A percentile compares a stretch with the other conserved stretches of the same genome.
phyloP scores from a whole-genome alignment of 1,140 invertebrate genomes.

The Calosoma granatense region DNA sequence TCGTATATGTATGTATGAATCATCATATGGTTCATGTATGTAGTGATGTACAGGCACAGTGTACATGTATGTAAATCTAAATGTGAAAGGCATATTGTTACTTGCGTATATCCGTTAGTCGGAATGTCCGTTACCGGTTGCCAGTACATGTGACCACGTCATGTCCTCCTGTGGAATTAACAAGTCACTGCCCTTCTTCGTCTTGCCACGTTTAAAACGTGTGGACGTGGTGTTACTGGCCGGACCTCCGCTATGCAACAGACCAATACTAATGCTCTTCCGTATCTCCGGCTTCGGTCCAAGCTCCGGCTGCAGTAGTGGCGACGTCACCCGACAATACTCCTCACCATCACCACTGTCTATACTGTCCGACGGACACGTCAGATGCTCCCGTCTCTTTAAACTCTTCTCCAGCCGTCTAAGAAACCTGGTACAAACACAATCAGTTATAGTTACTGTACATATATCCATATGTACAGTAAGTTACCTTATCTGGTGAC shows the following conservation, averaged over 20 bases:
- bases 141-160: conserved; percentile 25
- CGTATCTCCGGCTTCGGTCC: conserved; percentile 31
- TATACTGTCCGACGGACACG: conserved; percentile 40
- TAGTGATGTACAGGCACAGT: too few species aligned
- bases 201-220: conserved; percentile 19
- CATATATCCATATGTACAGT: not conserved
- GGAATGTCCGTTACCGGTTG: conserved; percentile 29
- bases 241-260: conserved; percentile 26
- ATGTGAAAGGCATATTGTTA: not conserved
- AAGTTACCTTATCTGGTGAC: conserved; percentile 56
- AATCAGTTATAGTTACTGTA: conserved; percentile 5
- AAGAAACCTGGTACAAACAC: conserved; percentile 37
- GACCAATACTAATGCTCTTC: conserved; percentile 38
- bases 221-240: conserved; percentile 9
- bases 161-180: conserved; percentile 24
- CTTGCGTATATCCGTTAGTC: conserved; percentile 21
- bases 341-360: conserved; percentile 44
- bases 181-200: conserved; percentile 23
- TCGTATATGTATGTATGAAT: too few species aligned
- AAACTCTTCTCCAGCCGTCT: conserved; percentile 49
- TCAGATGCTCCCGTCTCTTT: conserved; percentile 43
- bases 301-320: conserved; percentile 36
- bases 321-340: conserved; percentile 45
- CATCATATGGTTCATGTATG: too few species aligned
- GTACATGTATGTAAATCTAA: conserved; percentile 2